These are phyloP conservation scores for Standfussiana lucernea DNA, from an alignment of 2,888 invertebrate genomes.

Conservation along the genomic window DNA sequence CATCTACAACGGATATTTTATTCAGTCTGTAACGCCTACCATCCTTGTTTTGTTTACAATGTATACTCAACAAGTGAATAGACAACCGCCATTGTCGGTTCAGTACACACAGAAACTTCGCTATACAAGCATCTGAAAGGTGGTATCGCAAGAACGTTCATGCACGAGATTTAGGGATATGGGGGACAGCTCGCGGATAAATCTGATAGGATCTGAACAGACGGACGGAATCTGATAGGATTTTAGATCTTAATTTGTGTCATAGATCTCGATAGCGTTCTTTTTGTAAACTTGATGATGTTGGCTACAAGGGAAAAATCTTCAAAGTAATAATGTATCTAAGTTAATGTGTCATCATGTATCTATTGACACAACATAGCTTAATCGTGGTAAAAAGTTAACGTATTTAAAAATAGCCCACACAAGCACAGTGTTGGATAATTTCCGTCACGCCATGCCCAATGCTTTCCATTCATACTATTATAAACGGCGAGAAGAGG, in stretches of 20 bases:
- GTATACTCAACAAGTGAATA: slow-evolving; percentile 40
- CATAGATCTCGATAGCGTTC: neutral
- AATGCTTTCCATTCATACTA: neutral
- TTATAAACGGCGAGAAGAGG: neutral
- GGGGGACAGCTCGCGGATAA: neutral
- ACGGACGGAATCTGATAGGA: too few relatives aligned
- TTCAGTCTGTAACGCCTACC: slow-evolving; percentile 14
- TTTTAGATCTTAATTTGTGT: neutral
- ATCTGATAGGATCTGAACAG: too few relatives aligned
- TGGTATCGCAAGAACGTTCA: neutral
- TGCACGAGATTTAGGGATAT: neutral
- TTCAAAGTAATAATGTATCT: neutral
- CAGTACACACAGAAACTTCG: neutral
- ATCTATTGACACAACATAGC: neutral
- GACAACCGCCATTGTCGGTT: neutral
- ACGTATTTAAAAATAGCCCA: neutral
- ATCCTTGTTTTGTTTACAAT: slow-evolving; percentile 4
- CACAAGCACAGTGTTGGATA: neutral
- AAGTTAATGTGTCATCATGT: neutral
- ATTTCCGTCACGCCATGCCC: neutral
- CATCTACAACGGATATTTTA: slow-evolving; percentile 15
- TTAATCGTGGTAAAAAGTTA: neutral
- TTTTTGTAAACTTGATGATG: neutral
- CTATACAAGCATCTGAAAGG: neutral
- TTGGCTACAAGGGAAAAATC: neutral